Percentiles rank a stretch among this genome's conserved stretches.
Conservation (phyloP, 1,140 invertebrate species). For the Pristionchus pacificus region DNA sequence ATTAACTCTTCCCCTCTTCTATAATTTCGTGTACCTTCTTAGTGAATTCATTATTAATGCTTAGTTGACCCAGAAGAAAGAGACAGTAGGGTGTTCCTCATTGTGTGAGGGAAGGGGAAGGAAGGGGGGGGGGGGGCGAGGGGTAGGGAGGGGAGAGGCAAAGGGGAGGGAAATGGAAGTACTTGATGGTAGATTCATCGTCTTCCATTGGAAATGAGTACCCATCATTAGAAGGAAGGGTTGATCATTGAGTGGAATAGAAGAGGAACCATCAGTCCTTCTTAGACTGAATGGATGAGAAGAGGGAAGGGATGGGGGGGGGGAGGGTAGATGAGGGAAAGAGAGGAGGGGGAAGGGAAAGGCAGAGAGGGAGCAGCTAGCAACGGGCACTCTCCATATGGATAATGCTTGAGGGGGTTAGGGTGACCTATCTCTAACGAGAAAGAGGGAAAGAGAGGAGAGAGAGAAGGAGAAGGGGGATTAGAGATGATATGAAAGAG, state of each 20-base stretch:
- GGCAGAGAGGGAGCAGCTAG: not conserved
- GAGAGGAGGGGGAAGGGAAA: not conserved
- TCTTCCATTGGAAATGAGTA: not conserved
- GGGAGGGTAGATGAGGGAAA: not conserved
- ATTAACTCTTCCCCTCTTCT: too few relatives aligned
- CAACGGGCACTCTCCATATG: too few relatives aligned
- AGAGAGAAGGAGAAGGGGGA: too few relatives aligned
- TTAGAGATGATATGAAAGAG: too few relatives aligned
- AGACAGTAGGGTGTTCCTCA: too few relatives aligned
- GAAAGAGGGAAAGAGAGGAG: too few relatives aligned
- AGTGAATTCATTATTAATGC: too few relatives aligned
- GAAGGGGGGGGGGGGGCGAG: conserved; percentile 1
- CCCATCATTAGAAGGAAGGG: too few relatives aligned
- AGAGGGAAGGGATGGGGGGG: not conserved
- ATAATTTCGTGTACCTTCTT: too few relatives aligned
- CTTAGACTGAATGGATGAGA: not conserved
- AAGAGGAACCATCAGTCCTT: not conserved
- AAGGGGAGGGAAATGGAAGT: not conserved
- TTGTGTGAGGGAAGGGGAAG: not conserved
- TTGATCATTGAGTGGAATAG: not conserved
- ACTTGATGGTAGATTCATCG: not conserved
- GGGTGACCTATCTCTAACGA: too few relatives aligned
- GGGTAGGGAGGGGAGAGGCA: not conserved
- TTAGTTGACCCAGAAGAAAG: too few relatives aligned
- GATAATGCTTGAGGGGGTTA: too few relatives aligned